Evolutionary conservation across 1,140 invertebrate species (phyloP), one percentile per base, ranked within the genome.

Genomic region (Penaeus vannamei): DNA sequence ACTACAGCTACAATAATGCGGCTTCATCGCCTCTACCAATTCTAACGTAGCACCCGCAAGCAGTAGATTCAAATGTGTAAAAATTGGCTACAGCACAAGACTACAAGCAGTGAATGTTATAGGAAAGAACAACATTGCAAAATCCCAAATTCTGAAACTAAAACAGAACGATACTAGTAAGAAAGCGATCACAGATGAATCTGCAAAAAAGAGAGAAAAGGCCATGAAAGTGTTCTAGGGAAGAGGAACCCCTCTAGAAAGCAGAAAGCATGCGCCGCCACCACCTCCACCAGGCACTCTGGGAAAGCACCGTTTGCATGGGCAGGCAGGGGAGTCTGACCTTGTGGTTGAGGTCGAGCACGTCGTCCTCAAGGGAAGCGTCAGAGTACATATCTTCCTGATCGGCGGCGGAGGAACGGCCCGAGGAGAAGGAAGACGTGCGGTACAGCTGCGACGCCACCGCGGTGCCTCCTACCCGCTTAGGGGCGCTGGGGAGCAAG

Each of bases 371-470:
- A 79, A 98, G 94, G 76, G 96, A 97, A 62, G 97, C 96, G 94
- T 98, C 97, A 89, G 97, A 97, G 93, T 97, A 97, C 95, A 98
- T 97, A 93, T 98, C 97, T 94, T 98, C 97, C 46, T 95, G 95
- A 93, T 97, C 97, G 92, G 97, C 97, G 92, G 96, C 97, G 81
- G 97, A 97, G 92, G 97, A 97, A 92, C 97, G 95, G 80, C 96
- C 97, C 42, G 96, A 97, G 90, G 96, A 97, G 93, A 97, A 97
- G 93, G 96, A 97, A 91, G 96, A 97, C 92, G 96, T 97, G 91
- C 97, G 95, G 93, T 97, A 97, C 88, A 98, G 94, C 94, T 97
- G 97, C 69, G 92, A 92, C 20, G 91, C 92, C 69, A 92, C 87
- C 22, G 92, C 92, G 32, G 92, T 91, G 20, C 91, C 91, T 53